Base-by-base conservation (phyloP, 2,113 vertebrate species). In the Meriones unguiculatus region DNA sequence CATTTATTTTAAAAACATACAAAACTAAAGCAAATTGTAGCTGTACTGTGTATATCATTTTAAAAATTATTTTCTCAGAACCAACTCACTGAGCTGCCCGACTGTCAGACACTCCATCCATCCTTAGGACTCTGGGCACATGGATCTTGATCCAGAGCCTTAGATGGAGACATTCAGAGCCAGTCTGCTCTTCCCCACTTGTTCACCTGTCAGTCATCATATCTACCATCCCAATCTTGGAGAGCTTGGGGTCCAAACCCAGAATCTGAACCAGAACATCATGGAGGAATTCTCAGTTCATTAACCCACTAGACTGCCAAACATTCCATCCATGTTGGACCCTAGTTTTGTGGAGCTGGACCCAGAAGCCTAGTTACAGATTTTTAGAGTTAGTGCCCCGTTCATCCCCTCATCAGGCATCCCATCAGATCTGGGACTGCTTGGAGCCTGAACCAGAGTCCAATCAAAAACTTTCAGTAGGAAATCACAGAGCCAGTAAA, bases 41-140 rank as follows among this genome's bases (percentile, higher is more conserved):
- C 72, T n/a, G 30, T 72, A 59, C 12, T 81, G 22, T 62, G 30
- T 15, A 73, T 90, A 85, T 62, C 13, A 76, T 59, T 62, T 75
- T 50, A 57, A 87, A 90, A 93, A 32, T 94, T 5, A 88, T 94
- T 94, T 94, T 88, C 75, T 96, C 67, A 84, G 38, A 85, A 1
- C 38, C 81, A 85, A 30, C 25, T 85, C 38, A 41, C 14, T 85
- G 59, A 64, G n/a, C 59, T 65, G 18, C 78, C 32, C 17, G 76
- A 54, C 28, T 32, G 20, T 38, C 57, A 65, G 38, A 41, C 8
- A 65, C 8, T 30, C 59, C n/a, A 41, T 28, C n/a, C 25, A 84
- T 7, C 81, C 25, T 85, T 85, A 85, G 25, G n/a, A 28, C 57
- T 41, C 38, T 59, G 32, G 25, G 11, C 22, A 85, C 25, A 7